Evolutionary conservation across 2,113 vertebrate genomes (phyloP).

Genomic region (Megaptera novaeangliae): DNA sequence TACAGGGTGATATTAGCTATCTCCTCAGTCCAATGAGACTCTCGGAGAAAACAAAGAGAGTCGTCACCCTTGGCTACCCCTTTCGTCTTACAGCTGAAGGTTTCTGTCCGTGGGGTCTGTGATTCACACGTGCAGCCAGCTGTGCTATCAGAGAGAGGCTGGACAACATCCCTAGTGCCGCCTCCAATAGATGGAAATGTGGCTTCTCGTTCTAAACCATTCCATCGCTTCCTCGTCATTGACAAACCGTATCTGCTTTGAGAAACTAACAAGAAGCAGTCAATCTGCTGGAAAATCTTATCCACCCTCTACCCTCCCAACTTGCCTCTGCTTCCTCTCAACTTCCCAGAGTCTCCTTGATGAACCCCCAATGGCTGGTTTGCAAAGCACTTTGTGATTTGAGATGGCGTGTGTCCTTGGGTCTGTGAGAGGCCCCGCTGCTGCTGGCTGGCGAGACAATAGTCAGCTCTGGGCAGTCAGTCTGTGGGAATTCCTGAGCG

Average conservation of each 20-base stretch:
- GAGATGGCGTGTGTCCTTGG: not conserved
- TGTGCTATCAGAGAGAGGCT: not conserved
- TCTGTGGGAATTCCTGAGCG: constrained; percentile 54
- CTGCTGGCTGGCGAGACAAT: constrained; percentile 15
- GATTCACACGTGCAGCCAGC: not conserved
- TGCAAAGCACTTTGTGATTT: not conserved
- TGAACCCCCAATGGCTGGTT: not conserved
- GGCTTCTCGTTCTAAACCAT: not conserved
- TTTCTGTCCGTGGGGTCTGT: not conserved
- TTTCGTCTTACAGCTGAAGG: constrained; percentile 15
- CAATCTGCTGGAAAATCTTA: not conserved
- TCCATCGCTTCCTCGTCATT: not conserved
- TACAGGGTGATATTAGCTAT: constrained; percentile 52
- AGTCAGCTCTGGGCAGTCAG: constrained; percentile 1
- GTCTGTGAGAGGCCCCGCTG: not conserved
- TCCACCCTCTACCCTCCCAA: not conserved
- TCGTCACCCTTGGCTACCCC: constrained; percentile 53
- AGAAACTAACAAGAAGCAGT: not conserved
- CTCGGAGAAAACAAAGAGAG: constrained; percentile 11
- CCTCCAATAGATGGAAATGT: not conserved
- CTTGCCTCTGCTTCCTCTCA: not conserved
- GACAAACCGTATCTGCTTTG: not conserved
- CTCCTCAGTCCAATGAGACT: constrained; percentile 30
- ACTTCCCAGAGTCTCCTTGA: not conserved
- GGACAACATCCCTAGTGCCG: not conserved